phyloP scores from a whole-genome alignment of 2,888 invertebrate species.

The Frankliniella intonsa region DNA sequence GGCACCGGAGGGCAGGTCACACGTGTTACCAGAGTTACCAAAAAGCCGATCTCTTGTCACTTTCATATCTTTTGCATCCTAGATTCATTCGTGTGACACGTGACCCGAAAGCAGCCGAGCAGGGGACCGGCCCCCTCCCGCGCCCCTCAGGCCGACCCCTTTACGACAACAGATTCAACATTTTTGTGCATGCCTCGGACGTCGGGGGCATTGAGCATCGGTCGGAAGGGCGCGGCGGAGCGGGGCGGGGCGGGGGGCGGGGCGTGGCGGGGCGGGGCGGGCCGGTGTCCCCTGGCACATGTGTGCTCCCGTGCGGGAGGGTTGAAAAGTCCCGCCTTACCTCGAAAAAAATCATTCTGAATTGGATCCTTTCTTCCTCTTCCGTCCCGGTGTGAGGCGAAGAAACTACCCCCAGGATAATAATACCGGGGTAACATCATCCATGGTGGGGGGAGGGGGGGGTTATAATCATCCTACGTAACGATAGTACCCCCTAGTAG shows the following conservation, averaged over 20 bases:
- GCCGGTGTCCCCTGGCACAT: neutral
- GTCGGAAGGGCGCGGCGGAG: neutral
- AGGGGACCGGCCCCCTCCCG: neutral
- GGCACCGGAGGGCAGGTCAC: neutral
- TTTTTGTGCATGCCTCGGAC: conserved; percentile 10
- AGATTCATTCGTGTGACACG: conserved; percentile 10
- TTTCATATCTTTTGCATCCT: conserved; percentile 13
- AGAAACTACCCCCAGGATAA: too few relatives aligned
- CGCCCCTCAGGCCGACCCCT: neutral
- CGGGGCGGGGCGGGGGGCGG: neutral
- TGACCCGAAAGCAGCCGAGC: neutral
- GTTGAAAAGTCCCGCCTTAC: too few relatives aligned
- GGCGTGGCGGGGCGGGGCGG: neutral
- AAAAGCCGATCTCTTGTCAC: neutral
- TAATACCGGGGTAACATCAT: too few relatives aligned
- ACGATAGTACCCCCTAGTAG: too few relatives aligned
- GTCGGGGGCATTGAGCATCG: neutral
- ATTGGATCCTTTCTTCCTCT: too few relatives aligned
- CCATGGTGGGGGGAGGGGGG: too few relatives aligned
- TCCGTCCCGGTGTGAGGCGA: too few relatives aligned
- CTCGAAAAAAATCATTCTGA: too few relatives aligned
- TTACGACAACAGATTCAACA: conserved; percentile 23
- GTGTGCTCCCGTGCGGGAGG: too few relatives aligned
- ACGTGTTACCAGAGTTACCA: neutral
- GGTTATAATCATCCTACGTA: too few relatives aligned